Conservation (phyloP, 2,113 vertebrate species). For the Meles meles region DNA sequence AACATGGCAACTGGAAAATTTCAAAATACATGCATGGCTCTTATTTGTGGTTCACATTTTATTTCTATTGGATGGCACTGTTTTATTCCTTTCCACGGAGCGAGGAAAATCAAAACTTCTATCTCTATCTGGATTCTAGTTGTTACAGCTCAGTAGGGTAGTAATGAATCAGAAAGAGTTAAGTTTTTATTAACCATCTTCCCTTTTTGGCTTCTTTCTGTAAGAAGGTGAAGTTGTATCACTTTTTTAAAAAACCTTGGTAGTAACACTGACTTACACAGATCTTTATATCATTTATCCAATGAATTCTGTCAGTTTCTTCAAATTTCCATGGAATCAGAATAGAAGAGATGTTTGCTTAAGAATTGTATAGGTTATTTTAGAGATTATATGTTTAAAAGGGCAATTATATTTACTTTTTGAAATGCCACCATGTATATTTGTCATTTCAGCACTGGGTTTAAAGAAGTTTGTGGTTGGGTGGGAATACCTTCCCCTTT, state of each 20-base stretch:
- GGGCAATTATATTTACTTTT: background rate
- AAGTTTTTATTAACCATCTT: slow-evolving; percentile 7
- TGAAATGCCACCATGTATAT: background rate
- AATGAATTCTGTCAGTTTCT: background rate
- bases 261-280: background rate
- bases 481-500: background rate
- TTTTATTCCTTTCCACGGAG: background rate
- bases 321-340: background rate
- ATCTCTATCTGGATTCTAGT: background rate
- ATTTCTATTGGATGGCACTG: background rate
- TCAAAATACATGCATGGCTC: background rate
- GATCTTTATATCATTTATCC: background rate
- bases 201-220: background rate
- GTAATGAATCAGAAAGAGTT: background rate
- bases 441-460: background rate
- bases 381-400: background rate
- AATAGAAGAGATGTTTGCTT: background rate
- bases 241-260: background rate
- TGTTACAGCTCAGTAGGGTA: background rate
- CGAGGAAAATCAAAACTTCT: background rate
- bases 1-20: background rate
- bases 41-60: background rate
- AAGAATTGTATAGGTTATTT: background rate
- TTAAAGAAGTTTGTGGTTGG: background rate
- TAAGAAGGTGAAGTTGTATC: background rate